Percentiles rank a stretch among this genome's conserved stretches.
These are phyloP conservation scores for Protosalanx chinensis DNA, from an alignment of 2,797 vertebrate species.

Conservation along the genomic window DNA sequence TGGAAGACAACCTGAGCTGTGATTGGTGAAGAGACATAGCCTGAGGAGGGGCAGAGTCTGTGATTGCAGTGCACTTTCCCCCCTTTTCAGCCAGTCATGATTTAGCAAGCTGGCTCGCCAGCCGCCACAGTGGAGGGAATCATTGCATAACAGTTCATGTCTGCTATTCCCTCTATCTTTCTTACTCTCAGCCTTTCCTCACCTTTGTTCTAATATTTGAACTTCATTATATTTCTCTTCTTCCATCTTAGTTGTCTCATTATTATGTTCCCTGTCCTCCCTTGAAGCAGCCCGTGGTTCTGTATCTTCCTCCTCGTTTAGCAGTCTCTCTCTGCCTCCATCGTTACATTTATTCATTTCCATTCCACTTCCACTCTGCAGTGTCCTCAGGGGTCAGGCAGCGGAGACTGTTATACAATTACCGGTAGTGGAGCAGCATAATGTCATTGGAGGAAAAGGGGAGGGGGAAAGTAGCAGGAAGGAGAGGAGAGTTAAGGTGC, in stretches of 20 bases:
- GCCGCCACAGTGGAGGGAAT: constrained; percentile 12
- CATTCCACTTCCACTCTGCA: constrained; percentile 11
- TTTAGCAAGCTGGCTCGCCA: background rate
- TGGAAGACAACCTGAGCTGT: constrained; percentile 46
- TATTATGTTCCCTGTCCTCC: background rate
- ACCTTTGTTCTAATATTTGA: background rate
- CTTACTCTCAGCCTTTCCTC: background rate
- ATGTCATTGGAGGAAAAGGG: constrained; percentile 28
- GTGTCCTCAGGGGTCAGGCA: constrained; percentile 16
- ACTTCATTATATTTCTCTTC: background rate
- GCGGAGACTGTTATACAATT: constrained; percentile 34
- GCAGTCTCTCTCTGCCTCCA: constrained; percentile 4
- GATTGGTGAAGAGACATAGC: constrained; percentile 52
- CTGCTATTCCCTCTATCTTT: constrained; percentile 1
- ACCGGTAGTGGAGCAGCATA: constrained; percentile 23
- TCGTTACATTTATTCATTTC: background rate
- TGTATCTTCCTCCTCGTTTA: background rate
- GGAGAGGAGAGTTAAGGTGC: constrained; percentile 27
- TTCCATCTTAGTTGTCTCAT: background rate
- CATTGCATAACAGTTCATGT: constrained; percentile 32
- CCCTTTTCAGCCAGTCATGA: constrained; percentile 8
- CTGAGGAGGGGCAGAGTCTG: constrained; percentile 25
- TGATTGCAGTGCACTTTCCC: constrained; percentile 5
- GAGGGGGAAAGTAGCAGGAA: constrained; percentile 12
- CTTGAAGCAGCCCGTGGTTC: background rate